phyloP scores from a whole-genome alignment of 2,113 vertebrate species.

The Alces alces region DNA sequence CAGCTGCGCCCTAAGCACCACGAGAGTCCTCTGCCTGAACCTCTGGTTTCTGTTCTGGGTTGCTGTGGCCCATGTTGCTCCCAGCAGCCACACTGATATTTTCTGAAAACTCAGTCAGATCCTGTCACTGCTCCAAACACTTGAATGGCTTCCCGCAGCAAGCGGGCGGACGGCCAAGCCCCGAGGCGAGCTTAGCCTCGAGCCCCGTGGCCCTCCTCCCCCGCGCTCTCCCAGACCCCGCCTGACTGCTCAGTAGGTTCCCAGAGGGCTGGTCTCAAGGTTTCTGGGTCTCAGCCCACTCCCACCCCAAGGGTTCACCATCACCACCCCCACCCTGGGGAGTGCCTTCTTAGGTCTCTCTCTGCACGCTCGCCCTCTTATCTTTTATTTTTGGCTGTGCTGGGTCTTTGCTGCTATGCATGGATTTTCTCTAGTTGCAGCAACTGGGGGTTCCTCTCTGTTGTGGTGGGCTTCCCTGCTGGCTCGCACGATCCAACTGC shows the following conservation, averaged over 20 bases:
- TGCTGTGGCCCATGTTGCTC: background rate
- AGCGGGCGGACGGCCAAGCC: background rate
- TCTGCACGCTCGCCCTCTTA: background rate
- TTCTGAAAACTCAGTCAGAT: background rate
- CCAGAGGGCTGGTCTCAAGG: too few species aligned
- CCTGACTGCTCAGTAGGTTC: fast-evolving
- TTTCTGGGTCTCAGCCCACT: background rate
- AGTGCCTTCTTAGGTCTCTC: background rate
- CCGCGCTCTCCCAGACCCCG: background rate
- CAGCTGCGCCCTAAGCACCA: background rate
- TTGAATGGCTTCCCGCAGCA: background rate
- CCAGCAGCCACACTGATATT: background rate
- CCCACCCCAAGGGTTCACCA: background rate
- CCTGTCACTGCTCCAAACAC: background rate
- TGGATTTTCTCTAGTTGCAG: background rate
- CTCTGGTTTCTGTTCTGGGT: background rate
- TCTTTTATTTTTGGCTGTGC: background rate
- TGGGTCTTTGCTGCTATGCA: background rate
- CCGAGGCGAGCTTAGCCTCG: fast-evolving
- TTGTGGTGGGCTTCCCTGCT: background rate
- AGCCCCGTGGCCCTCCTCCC: too few species aligned
- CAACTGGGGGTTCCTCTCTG: background rate
- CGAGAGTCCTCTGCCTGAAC: background rate
- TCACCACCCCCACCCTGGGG: background rate
- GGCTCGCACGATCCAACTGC: background rate